Conservation (phyloP, 1,140 invertebrate genomes). For the Microvelia longipes region DNA sequence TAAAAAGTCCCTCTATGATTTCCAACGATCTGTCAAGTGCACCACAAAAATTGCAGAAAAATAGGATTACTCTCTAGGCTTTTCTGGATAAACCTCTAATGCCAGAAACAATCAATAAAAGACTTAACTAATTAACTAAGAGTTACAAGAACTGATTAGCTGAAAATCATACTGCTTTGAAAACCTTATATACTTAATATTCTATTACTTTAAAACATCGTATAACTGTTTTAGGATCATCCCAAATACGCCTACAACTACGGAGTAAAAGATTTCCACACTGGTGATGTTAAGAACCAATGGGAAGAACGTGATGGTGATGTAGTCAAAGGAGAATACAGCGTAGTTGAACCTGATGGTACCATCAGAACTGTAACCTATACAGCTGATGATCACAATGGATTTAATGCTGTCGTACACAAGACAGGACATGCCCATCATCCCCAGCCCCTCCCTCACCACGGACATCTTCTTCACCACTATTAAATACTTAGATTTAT, state of each 20-base stretch:
- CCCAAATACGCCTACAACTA: slow-evolving; percentile 37
- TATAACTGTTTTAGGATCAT: slow-evolving; percentile 33
- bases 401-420: slow-evolving; percentile 41
- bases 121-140: no score
- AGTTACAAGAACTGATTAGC: no score
- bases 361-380: slow-evolving; percentile 41
- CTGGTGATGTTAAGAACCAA: slow-evolving; percentile 36
- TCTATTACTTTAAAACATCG: no score
- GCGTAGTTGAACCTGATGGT: slow-evolving; percentile 40
- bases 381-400: slow-evolving; percentile 41
- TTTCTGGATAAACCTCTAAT: no score
- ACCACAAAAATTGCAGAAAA: no score
- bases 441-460: slow-evolving; percentile 18
- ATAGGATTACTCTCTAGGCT: no score
- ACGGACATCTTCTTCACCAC: not conserved
- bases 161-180: no score
- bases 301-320: slow-evolving; percentile 38
- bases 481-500: not conserved
- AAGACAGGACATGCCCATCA: slow-evolving; percentile 35
- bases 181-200: no score
- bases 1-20: no score
- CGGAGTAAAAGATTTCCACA: slow-evolving; percentile 36
- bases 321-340: slow-evolving; percentile 38
- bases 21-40: no score
- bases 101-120: no score